Evolutionary conservation across 2,797 vertebrate genomes (phyloP).

Genomic region (Limosa lapponica): DNA sequence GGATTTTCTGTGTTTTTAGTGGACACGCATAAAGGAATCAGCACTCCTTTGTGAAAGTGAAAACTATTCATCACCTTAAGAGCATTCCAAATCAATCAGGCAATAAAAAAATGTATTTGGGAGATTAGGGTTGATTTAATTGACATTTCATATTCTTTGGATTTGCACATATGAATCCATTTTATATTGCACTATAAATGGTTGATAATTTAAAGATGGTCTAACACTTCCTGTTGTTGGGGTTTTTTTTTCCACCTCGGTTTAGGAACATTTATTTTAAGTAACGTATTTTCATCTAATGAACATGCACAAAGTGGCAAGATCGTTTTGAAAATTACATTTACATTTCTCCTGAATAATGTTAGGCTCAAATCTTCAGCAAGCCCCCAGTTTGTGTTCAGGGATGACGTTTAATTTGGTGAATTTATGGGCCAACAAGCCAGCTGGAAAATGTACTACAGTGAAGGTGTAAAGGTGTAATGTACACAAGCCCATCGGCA

Average conservation of each 20-base stretch:
- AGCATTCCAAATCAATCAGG: conserved; percentile 80
- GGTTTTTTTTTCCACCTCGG: background rate
- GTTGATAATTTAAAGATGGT: conserved; percentile 72
- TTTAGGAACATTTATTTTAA: conserved; percentile 69
- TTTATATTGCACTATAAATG: conserved; percentile 67
- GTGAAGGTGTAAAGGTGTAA: conserved; percentile 52
- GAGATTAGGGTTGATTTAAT: conserved; percentile 79
- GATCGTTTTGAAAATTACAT: conserved; percentile 45
- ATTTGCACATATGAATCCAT: conserved; percentile 74
- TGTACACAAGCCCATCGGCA: conserved; percentile 22
- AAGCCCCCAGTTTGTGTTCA: background rate
- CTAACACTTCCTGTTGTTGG: conserved; percentile 58
- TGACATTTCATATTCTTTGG: conserved; percentile 74
- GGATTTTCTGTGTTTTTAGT: conserved; percentile 68
- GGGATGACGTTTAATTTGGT: conserved; percentile 37
- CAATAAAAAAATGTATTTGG: conserved; percentile 80
- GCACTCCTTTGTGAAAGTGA: conserved; percentile 72
- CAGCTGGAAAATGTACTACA: conserved; percentile 46
- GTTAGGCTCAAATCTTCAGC: conserved; percentile 28
- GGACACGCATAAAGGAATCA: conserved; percentile 71
- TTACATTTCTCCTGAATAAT: conserved; percentile 31
- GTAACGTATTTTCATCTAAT: conserved; percentile 40
- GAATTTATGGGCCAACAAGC: conserved; percentile 44
- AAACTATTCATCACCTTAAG: conserved; percentile 80
- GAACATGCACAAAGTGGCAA: conserved; percentile 39